Evolutionary conservation across 2,888 invertebrate species (phyloP), one percentile per base, ranked within the genome.

Genomic region (Drosophila histrio): DNA sequence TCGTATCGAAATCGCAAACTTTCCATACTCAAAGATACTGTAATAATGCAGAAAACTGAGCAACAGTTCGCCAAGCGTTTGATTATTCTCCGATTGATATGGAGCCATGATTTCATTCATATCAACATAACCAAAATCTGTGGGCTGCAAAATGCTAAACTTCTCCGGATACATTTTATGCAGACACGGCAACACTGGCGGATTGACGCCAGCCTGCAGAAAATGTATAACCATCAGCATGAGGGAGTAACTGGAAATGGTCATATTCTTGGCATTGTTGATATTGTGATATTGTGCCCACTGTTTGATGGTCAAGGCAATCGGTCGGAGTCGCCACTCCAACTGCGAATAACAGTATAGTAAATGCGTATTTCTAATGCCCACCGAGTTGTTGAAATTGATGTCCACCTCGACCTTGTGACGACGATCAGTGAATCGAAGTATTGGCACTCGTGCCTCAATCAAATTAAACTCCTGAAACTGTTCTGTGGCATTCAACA

Each of bases 221-320:
- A 96, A 99, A 93, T 99, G 98, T 89, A 99, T 96, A 77, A 98
- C 96, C 99, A 99, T 99, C 79, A 99, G 94, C 15, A 96, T 97
- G 87, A 99, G 94, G 5, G 99, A 98, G 93, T 99, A 99, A 89
- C 98, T 98, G 24, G 99, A 99, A 72, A 99, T 96, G 65, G 98
- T 98, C 94, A 97, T 96, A 78, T 96, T 96, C 79, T 97, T 96
- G 61, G 99, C 99, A 93, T 99, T 97, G 92, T 99, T 99, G 89
- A 99, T 99, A 91, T 96, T 94, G 91, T 98, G 97, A 88, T 94
- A 94, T 89, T 96, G 96, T 46, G 99, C 99, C 99, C 99, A 99
- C 80, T 97, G 94, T 93, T 99, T 99, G 36, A 97, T 95, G 63
- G 97, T 94, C 74, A 98, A 93, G 67, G 98, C 97, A 85, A 99